Conservation (phyloP, 2,888 invertebrate species). For the Incurvaria masculella region DNA sequence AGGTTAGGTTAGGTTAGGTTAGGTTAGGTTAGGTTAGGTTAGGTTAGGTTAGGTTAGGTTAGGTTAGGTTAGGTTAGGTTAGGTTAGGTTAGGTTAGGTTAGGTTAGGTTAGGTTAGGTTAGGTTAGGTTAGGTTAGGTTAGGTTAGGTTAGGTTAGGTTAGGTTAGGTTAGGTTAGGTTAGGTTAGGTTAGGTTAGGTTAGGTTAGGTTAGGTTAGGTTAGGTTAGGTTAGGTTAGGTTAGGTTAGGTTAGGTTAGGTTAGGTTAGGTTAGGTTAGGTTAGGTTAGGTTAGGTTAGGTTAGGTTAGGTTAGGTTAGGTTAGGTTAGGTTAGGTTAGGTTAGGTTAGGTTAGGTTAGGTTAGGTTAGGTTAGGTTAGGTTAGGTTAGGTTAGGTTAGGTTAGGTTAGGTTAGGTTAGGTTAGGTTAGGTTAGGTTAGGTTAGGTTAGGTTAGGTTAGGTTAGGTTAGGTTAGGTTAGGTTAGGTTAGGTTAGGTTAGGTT, state of each 20-base stretch:
- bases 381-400: slow-evolving; percentile 10
- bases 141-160: slow-evolving; percentile 6
- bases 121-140: slow-evolving; percentile 5
- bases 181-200: slow-evolving; percentile 6
- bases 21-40: slow-evolving; percentile 6
- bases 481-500: slow-evolving; percentile 12
- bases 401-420: slow-evolving; percentile 9
- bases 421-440: slow-evolving; percentile 6
- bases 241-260: slow-evolving; percentile 7
- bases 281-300: slow-evolving; percentile 6
- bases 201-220: slow-evolving; percentile 7
- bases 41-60: slow-evolving; percentile 6
- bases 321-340: slow-evolving; percentile 3
- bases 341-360: slow-evolving; percentile 6
- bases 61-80: slow-evolving; percentile 6
- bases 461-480: slow-evolving; percentile 11
- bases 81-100: slow-evolving; percentile 5
- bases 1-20: slow-evolving; percentile 6
- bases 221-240: slow-evolving; percentile 7
- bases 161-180: slow-evolving; percentile 6
- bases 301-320: slow-evolving; percentile 2
- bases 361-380: slow-evolving; percentile 10
- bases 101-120: slow-evolving; percentile 5
- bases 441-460: slow-evolving; percentile 12
- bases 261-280: slow-evolving; percentile 8